phyloP scores from a whole-genome alignment of 2,113 vertebrate species.

The Rhinopithecus roxellana region DNA sequence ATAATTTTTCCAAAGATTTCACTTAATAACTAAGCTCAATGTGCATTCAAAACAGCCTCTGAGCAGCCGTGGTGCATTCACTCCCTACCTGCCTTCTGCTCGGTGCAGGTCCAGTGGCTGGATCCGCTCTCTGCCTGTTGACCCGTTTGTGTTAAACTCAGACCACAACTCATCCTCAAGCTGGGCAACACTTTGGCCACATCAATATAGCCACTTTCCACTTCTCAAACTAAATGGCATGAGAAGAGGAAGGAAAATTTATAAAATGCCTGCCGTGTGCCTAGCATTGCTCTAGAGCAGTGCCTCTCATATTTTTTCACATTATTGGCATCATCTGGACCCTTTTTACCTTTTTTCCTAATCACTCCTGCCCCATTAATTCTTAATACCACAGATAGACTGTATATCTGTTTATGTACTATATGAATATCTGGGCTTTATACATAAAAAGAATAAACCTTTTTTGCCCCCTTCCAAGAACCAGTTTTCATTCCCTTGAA shows the following conservation, averaged over 20 bases:
- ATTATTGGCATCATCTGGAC: background rate
- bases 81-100: background rate
- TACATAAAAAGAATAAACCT: background rate
- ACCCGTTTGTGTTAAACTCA: background rate
- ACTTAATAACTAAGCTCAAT: slow-evolving; percentile 54
- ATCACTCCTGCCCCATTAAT: background rate
- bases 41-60: slow-evolving; percentile 9
- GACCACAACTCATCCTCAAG: background rate
- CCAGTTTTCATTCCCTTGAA: background rate
- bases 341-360: background rate
- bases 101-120: accelerated
- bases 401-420: background rate
- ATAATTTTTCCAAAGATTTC: slow-evolving; percentile 60
- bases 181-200: background rate
- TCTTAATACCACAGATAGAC: background rate
- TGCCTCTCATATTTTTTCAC: background rate
- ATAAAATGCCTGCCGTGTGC: background rate
- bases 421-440: background rate
- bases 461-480: background rate
- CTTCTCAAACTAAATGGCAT: background rate
- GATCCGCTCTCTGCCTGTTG: background rate
- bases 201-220: background rate
- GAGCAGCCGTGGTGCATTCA: background rate
- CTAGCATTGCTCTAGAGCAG: background rate
- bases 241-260: background rate